These are phyloP conservation scores for Lathamus discolor DNA, from an alignment of 2,113 vertebrate genomes.

Conservation along the genomic window DNA sequence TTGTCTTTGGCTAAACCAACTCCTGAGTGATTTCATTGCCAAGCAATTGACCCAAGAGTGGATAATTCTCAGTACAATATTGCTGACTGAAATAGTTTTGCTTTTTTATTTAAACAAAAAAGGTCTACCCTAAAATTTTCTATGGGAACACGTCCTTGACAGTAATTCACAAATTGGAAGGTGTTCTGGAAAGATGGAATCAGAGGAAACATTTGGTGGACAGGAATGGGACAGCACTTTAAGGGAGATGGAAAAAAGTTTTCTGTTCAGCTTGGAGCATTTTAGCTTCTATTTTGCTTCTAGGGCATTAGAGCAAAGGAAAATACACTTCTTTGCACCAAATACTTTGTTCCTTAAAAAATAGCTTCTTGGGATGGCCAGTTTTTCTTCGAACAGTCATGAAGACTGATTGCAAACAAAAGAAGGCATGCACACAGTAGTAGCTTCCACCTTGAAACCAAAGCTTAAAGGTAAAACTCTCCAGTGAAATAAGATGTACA, in stretches of 20 bases:
- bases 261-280: not conserved
- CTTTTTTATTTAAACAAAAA: not conserved
- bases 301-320: not conserved
- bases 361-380: not conserved
- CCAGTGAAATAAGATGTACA: not conserved
- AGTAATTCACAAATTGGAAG: not conserved
- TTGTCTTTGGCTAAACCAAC: not conserved
- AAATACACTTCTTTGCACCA: not conserved
- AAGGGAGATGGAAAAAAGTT: not conserved
- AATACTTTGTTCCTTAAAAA: not conserved
- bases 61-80: not conserved
- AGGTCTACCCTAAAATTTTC: not conserved
- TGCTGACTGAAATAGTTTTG: not conserved
- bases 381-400: not conserved
- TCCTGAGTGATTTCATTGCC: not conserved
- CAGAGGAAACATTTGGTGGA: not conserved
- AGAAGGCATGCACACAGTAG: not conserved
- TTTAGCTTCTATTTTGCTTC: not conserved
- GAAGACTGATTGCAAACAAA: not conserved
- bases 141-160: not conserved
- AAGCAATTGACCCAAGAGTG: not conserved
- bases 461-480: not conserved
- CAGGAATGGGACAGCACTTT: not conserved
- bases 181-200: not conserved
- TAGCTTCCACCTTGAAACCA: not conserved